Evolutionary conservation across 1,140 invertebrate species (phyloP).

Genomic region (Andricus grossulariae): DNA sequence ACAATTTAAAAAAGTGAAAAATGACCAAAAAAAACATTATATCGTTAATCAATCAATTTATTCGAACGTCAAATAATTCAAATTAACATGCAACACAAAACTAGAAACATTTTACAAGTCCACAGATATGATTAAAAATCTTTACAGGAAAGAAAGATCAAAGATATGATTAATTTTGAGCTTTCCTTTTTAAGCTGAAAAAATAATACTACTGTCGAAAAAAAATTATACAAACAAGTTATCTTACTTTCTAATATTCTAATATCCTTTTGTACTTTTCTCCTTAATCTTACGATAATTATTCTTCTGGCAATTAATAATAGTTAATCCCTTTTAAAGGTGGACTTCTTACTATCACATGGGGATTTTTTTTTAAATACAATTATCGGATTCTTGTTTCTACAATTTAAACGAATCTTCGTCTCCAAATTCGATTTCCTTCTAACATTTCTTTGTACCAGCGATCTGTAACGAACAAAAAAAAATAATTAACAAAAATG

Average conservation of each 20-base stretch:
- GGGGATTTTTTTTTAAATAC: background rate
- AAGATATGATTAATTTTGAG: too few relatives aligned
- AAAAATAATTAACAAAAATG: too few relatives aligned
- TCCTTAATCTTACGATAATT: constrained; percentile 1
- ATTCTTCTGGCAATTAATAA: background rate
- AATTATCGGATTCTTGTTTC: background rate
- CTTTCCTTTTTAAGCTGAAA: background rate
- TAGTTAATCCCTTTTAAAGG: constrained; percentile 14
- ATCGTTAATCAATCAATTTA: too few relatives aligned
- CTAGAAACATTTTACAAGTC: too few relatives aligned
- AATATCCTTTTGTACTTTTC: constrained; percentile 21
- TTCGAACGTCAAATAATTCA: too few relatives aligned
- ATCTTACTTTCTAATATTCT: background rate
- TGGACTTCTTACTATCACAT: constrained; percentile 21
- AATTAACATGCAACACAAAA: too few relatives aligned
- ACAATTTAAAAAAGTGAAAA: too few relatives aligned
- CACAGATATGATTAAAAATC: too few relatives aligned
- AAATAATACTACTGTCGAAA: background rate
- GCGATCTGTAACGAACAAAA: too few relatives aligned
- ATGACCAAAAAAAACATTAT: too few relatives aligned
- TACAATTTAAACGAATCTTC: background rate
- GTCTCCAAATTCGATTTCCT: background rate
- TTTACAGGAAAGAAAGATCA: too few relatives aligned
- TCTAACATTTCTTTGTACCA: too few relatives aligned
- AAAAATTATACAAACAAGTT: background rate